These are phyloP conservation scores for Malaclemys terrapin DNA, from an alignment of 2,113 vertebrate species.

Conservation along the genomic window DNA sequence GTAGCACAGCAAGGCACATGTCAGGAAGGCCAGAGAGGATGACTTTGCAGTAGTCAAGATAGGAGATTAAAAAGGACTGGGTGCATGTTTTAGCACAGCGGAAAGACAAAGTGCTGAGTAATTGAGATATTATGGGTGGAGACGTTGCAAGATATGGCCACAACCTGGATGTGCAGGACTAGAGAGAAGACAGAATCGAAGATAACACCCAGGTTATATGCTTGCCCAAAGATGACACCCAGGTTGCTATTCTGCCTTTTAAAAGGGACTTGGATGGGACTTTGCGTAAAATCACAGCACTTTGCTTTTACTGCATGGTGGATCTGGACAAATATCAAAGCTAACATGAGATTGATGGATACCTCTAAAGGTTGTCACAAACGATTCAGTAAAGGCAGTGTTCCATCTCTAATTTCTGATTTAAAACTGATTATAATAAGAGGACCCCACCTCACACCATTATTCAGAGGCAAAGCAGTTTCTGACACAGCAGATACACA, in stretches of 20 bases:
- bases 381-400: background rate
- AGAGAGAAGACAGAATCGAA: background rate
- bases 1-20: background rate
- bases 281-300: background rate
- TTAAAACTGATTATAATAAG: background rate
- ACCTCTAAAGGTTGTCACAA: background rate
- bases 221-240: background rate
- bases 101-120: background rate
- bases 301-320: background rate
- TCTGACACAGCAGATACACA: background rate
- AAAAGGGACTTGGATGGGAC: background rate
- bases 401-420: background rate
- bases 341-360: background rate
- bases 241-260: background rate
- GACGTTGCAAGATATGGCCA: background rate
- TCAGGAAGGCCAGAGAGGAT: background rate
- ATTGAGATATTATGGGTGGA: background rate
- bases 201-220: background rate
- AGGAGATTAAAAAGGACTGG: background rate
- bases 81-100: background rate
- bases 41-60: background rate
- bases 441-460: background rate
- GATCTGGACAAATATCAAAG: background rate
- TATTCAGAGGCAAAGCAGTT: background rate
- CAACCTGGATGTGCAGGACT: background rate